A percentile compares a stretch with the other conserved stretches of the same genome.
Conservation (phyloP, 1,140 invertebrate species). For the Stenopsyche tienmushanensis region DNA sequence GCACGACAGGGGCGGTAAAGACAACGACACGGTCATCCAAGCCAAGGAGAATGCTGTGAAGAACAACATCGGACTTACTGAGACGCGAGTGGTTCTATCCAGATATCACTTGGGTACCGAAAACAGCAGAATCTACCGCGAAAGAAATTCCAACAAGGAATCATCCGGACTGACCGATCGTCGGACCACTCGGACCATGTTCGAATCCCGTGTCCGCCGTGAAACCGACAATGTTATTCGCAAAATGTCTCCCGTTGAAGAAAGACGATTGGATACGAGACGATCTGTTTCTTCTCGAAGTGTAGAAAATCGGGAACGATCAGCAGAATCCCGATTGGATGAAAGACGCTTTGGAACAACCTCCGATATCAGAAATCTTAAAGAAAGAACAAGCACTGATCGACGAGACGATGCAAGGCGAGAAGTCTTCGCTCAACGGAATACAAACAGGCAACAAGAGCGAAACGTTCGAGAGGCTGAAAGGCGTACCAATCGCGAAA, state of each 20-base stretch:
- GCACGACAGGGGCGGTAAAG: slow-evolving; percentile 22
- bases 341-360: neutral
- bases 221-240: neutral
- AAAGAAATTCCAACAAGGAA: slow-evolving; percentile 39
- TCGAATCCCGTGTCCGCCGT: slow-evolving; percentile 1
- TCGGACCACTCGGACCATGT: neutral
- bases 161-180: neutral
- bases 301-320: too few species aligned
- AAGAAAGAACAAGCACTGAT: neutral
- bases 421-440: too few species aligned
- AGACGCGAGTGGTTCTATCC: slow-evolving; percentile 35
- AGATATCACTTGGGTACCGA: slow-evolving; percentile 40
- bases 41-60: slow-evolving; percentile 35
- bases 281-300: neutral
- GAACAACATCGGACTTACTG: slow-evolving; percentile 36
- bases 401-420: neutral
- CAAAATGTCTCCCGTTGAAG: neutral
- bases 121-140: slow-evolving; percentile 40
- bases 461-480: too few species aligned
- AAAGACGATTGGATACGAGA: slow-evolving; percentile 4
- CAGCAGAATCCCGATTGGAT: neutral
- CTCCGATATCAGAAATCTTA: neutral
- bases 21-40: slow-evolving; percentile 33
- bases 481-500: neutral
- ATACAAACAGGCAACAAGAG: too few species aligned